Percentiles rank a stretch among this genome's conserved stretches.
Evolutionary conservation across 2,113 vertebrate genomes (phyloP).

Genomic region (Murina feae): DNA sequence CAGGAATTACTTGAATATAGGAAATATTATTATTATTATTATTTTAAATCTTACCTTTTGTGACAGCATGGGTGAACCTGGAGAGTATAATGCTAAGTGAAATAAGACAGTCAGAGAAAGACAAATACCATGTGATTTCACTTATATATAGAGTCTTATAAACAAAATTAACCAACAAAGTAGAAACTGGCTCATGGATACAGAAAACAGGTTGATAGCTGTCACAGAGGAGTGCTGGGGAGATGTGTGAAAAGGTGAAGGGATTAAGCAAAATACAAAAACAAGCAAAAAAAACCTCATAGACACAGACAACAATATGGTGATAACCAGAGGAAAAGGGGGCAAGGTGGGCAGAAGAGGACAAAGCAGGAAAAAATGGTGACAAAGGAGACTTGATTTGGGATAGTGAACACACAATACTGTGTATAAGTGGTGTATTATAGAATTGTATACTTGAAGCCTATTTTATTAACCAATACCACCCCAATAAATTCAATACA

Average conservation of each 20-base stretch:
- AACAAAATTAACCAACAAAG: background rate
- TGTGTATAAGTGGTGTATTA: background rate
- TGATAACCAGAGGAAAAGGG: background rate
- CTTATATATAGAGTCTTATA: background rate
- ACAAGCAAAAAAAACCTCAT: background rate
- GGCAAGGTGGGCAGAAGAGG: background rate
- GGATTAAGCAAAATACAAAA: background rate
- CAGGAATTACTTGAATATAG: background rate
- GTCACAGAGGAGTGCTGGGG: background rate
- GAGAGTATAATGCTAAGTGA: background rate
- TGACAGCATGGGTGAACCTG: background rate
- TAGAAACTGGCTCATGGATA: background rate
- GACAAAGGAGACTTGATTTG: background rate
- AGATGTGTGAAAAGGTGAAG: background rate
- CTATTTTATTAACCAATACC: background rate
- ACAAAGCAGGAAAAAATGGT: background rate
- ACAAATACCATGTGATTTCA: background rate
- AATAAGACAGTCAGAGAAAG: background rate
- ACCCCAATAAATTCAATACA: background rate
- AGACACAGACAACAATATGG: background rate
- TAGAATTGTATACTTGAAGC: background rate
- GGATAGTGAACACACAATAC: background rate
- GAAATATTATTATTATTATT: background rate
- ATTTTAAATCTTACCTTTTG: background rate
- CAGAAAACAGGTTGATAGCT: background rate